Evolutionary conservation across 2,888 invertebrate species (phyloP), one percentile per base, ranked within the genome.

Genomic region (Parochlus steinenii): DNA sequence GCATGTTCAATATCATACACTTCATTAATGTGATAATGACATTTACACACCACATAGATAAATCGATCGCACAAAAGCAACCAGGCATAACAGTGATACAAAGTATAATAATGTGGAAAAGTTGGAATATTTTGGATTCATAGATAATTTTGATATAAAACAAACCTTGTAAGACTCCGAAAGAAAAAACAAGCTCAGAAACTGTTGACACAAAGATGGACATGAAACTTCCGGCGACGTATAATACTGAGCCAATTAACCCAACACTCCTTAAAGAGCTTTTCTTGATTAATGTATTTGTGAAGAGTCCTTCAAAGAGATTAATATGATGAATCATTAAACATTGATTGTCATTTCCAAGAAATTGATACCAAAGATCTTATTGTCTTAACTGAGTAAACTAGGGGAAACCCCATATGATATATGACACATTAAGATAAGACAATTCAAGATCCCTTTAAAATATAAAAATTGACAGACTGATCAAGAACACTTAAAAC

Each of bases 231-330:
- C 79, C 76, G 2, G 69, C 39, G 8, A 70, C 63, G 44, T 70
- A 79, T 1, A 77, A 50, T 0, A 65, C 48, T 0, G 74, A 74
- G 0, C 79, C 80, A 1, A 65, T 51, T 1, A 79, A 42, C 0
- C 77, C 79, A 2, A 81, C 72, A 44, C 65, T 63, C 14, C 80
- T 64, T 43, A 74, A 68, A 0, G 74, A 66, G 46, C 67, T 76
- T 39, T 62, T 70, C 46, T 72, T 72, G 31, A 80, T 55, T 2
- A 79, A 61, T 26, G 67, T 68, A 16, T 74, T 76, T 14, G 75
- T 70, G 33, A 75, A 60, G 30, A 80, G 62, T 24, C 79, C 80
- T 75, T 54, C 10, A 57, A 63, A 40, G 39, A n/a, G n/a, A n/a
- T n/a, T n/a, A n/a, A n/a, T n/a, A n/a, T n/a, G n/a, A n/a, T n/a